Base-by-base conservation (phyloP, 2,888 invertebrate species). In the Homarus gammarus region DNA sequence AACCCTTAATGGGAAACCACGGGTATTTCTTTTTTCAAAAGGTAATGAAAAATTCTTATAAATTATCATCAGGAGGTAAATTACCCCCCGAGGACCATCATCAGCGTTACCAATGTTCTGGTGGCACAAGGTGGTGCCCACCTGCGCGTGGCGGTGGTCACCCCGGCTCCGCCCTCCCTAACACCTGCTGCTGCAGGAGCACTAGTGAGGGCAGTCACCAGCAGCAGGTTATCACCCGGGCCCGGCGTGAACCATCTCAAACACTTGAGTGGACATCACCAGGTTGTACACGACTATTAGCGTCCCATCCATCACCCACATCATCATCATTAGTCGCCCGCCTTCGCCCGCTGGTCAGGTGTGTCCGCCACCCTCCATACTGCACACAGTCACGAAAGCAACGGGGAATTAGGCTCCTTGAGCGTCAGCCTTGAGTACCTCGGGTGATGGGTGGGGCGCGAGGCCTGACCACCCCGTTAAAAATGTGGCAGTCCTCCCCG, bases 1-100 rank as follows among this genome's bases (percentile, higher is more conserved):
- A 75, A 75, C 40, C 75, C 36, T 75, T 44, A 75, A 75, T 44
- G 75, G 36, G n/a, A 40, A 27, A 75, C 75, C 44, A 44, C 8
- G 15, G 36, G 44, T n/a, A 36, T 27, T 44, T 75, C 44, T 75
- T 44, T 44, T 27, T 64, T n/a, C 56, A 2, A 27, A 64, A 64
- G n/a, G 18, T 18, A 56, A 56, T 56, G 56, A 18, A 0, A 10
- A 18, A 56, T 56, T 56, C 56, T 18, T 56, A 18, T 0, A 18
- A 56, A 22, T 18, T 56, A 18, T 56, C 56, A 56, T 56, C 18
- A 18, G 56, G 0, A 22, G 56, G 6, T 56, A 12, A 12, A 44
- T 12, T n/a, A n/a, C n/a, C n/a, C n/a, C n/a, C n/a, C n/a, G n/a
- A n/a, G n/a, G n/a, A n/a, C n/a, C n/a, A n/a, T n/a, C n/a, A n/a